Conservation (phyloP, 2,113 vertebrate species). For the Ibidorhyncha struthersii region DNA sequence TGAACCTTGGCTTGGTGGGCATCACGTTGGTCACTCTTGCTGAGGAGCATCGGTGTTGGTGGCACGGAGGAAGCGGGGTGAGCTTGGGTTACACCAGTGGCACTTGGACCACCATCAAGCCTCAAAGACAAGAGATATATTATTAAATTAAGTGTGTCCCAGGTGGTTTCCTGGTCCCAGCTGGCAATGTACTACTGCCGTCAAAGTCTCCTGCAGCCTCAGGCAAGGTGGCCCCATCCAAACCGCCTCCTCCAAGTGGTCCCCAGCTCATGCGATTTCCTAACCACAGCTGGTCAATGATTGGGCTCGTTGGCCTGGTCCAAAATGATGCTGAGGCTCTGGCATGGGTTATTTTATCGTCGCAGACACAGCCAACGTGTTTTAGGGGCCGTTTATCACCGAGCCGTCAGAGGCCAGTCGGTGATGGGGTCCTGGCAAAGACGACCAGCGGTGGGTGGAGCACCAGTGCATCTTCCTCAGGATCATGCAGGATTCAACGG, state of each 20-base stretch:
- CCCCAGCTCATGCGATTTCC: not conserved
- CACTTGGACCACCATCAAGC: not conserved
- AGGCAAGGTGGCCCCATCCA: not conserved
- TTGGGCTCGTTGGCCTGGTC: not conserved
- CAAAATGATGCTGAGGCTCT: not conserved
- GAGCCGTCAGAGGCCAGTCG: too few species aligned
- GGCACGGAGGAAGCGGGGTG: fast-evolving
- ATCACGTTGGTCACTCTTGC: fast-evolving
- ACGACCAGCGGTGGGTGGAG: not conserved
- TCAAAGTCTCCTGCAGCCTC: not conserved
- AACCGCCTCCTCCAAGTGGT: not conserved
- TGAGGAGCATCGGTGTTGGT: fast-evolving
- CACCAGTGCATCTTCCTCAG: fast-evolving
- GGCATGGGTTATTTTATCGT: not conserved
- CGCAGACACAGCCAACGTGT: fast-evolving
- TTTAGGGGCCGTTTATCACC: not conserved
- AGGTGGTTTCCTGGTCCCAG: not conserved
- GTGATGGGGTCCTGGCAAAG: not conserved
- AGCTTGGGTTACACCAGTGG: not conserved
- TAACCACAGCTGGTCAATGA: not conserved
- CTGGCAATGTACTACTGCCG: not conserved
- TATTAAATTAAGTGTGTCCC: not conserved
- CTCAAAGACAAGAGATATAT: not conserved
- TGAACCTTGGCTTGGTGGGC: not conserved
- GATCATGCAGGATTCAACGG: not conserved